Conservation (phyloP, 2,888 invertebrate genomes). For the Drosophila ochracea region DNA sequence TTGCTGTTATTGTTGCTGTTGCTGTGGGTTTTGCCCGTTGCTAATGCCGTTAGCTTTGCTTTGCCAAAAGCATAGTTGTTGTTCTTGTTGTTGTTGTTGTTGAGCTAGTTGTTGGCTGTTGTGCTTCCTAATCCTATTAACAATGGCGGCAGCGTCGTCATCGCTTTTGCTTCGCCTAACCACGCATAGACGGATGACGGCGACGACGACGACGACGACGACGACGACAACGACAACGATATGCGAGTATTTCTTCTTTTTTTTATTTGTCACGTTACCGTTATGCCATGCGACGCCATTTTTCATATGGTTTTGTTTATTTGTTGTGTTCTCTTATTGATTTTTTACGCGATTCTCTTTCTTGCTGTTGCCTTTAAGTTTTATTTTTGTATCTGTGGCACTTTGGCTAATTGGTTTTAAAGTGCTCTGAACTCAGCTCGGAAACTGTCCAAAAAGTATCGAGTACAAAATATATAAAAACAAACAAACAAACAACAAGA, state of each 20-base stretch:
- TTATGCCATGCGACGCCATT: conserved; percentile 58
- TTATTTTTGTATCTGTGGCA: conserved; percentile 4
- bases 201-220: background rate
- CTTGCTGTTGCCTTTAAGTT: conserved; percentile 8
- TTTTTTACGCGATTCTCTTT: conserved; percentile 21
- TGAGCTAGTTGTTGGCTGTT: conserved; percentile 56
- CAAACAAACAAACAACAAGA: background rate
- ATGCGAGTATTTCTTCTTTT: conserved; percentile 5
- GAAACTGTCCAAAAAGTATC: background rate
- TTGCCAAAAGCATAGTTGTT: conserved; percentile 34
- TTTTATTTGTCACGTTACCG: conserved; percentile 20
- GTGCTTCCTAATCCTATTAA: conserved; percentile 78
- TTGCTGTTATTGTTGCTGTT: conserved; percentile 60
- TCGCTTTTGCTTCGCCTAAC: conserved; percentile 50
- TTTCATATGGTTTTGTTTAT: conserved; percentile 44
- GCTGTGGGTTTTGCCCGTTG: conserved; percentile 62
- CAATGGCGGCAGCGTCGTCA: conserved; percentile 68
- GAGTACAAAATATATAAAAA: background rate
- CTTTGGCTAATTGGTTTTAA: conserved; percentile 54
- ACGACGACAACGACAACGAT: background rate
- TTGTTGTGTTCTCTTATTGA: conserved; percentile 31
- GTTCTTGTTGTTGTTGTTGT: conserved; percentile 36
- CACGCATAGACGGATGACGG: conserved; percentile 16
- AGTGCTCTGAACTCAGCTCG: conserved; percentile 43
- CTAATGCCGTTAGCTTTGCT: conserved; percentile 73